Percentiles rank a stretch among this genome's conserved stretches.
Conservation (phyloP, 2,888 invertebrate species). For the Norana najaformis region DNA sequence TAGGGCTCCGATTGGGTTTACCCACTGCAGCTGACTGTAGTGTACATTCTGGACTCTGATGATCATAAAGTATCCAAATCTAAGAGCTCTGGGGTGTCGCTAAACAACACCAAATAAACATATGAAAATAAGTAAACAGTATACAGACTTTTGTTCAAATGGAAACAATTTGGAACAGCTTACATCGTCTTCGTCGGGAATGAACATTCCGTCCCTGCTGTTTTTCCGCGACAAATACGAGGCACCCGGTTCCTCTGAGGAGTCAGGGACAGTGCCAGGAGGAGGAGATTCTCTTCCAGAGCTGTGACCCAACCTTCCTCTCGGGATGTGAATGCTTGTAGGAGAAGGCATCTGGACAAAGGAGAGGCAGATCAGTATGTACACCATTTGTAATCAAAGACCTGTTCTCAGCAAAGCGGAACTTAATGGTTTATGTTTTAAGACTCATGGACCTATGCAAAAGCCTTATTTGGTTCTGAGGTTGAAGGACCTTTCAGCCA, state of each 20-base stretch:
- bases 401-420: too few species aligned
- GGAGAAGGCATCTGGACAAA: not conserved
- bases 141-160: not conserved
- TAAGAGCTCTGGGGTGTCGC: too few species aligned
- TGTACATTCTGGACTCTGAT: too few species aligned
- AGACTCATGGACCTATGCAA: too few species aligned
- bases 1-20: too few species aligned
- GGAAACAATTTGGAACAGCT: not conserved
- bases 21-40: too few species aligned
- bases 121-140: not conserved
- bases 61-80: too few species aligned
- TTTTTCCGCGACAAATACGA: constrained; percentile 25
- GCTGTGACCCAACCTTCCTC: not conserved
- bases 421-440: too few species aligned
- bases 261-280: constrained; percentile 32
- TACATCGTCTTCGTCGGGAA: constrained; percentile 38
- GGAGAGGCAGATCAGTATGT: not conserved
- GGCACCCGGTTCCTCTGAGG: constrained; percentile 25
- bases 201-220: constrained; percentile 37
- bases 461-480: too few species aligned
- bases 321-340: not conserved
- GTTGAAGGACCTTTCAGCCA: too few species aligned
- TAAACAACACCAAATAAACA: not conserved
- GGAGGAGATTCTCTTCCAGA: constrained; percentile 36
- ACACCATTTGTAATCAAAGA: not conserved